phyloP scores from a whole-genome alignment of 1,140 invertebrate genomes.

The Lasioglossum albipes region DNA sequence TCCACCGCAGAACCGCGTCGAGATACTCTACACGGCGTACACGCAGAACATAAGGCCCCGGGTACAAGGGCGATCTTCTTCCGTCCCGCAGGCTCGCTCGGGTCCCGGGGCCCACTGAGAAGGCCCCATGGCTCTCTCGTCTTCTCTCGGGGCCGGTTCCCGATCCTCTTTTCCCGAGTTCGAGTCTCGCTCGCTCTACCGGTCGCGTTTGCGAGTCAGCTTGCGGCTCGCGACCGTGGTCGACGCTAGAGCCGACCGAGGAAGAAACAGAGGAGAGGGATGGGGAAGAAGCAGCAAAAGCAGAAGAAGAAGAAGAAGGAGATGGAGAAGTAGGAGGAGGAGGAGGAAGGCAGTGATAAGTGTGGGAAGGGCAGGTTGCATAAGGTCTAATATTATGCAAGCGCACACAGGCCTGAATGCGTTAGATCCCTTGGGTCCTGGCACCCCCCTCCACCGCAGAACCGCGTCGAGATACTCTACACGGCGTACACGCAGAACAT shows the following conservation, averaged over 20 bases:
- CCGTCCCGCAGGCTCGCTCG: neutral
- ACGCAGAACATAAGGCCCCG: slow-evolving; percentile 58
- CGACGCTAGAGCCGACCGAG: neutral
- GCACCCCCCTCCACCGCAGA: neutral
- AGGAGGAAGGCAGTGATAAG: slow-evolving; percentile 77
- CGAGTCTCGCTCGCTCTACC: too few species aligned
- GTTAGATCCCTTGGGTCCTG: slow-evolving; percentile 71
- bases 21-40: slow-evolving; percentile 56
- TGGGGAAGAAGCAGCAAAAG: slow-evolving; percentile 1
- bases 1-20: neutral
- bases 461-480: slow-evolving; percentile 41
- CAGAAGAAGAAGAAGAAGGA: slow-evolving; percentile 24
- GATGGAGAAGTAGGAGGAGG: slow-evolving; percentile 34
- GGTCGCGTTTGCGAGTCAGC: neutral
- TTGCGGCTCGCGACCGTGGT: slow-evolving; percentile 14
- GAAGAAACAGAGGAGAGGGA: neutral
- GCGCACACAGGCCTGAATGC: slow-evolving; percentile 72
- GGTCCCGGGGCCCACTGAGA: slow-evolving; percentile 8
- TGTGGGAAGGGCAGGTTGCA: slow-evolving; percentile 80
- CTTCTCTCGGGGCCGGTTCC: slow-evolving; percentile 33
- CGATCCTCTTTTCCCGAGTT: too few species aligned
- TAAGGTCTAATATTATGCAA: slow-evolving; percentile 79
- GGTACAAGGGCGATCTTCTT: slow-evolving; percentile 51
- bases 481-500: slow-evolving; percentile 60
- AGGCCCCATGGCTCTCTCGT: slow-evolving; percentile 38